These are phyloP conservation scores for Catostomus latipinnis DNA, from an alignment of 2,797 vertebrate genomes.

Conservation along the genomic window DNA sequence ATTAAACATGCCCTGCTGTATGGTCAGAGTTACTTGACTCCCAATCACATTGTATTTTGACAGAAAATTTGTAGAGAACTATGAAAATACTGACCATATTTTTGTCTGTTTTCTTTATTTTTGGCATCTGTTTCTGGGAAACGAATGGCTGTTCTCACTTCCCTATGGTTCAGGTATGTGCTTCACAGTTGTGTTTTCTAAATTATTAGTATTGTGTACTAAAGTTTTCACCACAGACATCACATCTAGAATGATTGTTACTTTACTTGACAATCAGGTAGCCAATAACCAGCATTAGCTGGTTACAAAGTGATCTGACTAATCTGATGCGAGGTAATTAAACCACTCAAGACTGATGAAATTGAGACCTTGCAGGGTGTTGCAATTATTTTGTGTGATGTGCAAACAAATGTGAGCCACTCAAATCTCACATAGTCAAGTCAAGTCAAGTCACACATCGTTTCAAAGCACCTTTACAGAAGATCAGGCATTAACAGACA, in stretches of 20 bases:
- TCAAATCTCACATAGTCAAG: background rate
- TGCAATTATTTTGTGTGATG: background rate
- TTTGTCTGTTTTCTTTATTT: slow-evolving; percentile 22
- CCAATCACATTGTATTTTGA: too few species aligned
- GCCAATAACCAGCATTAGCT: background rate
- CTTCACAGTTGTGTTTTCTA: background rate
- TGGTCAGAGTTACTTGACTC: slow-evolving; percentile 34
- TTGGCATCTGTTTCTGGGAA: slow-evolving; percentile 51
- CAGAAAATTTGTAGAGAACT: too few species aligned
- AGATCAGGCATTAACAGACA: too few species aligned
- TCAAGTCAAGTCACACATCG: too few species aligned
- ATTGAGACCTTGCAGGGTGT: background rate
- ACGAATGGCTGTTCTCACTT: slow-evolving; percentile 51
- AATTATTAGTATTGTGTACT: background rate
- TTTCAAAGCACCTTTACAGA: too few species aligned
- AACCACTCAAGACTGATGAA: background rate
- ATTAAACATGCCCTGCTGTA: slow-evolving; percentile 34
- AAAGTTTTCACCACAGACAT: background rate
- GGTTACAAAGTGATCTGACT: background rate
- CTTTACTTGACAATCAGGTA: background rate
- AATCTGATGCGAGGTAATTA: background rate
- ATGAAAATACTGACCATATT: slow-evolving; percentile 59
- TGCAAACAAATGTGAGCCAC: background rate
- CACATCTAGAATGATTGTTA: background rate
- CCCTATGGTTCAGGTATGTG: slow-evolving; percentile 66